Base-by-base conservation (phyloP, 2,888 invertebrate genomes). In the Nomada flava region DNA sequence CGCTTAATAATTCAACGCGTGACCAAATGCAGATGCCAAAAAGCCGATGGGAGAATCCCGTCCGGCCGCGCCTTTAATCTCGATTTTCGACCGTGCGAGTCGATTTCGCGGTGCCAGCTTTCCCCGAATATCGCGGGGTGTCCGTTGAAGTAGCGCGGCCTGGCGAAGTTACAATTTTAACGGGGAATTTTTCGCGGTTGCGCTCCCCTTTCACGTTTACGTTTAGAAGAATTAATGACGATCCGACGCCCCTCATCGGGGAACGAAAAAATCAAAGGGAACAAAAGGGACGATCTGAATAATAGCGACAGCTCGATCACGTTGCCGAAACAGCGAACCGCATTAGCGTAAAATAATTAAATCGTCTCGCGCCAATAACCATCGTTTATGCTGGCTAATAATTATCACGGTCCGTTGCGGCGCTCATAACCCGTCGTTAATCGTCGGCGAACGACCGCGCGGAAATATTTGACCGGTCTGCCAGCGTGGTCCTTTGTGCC, bases 301-400 rank as follows among this genome's bases (percentile, higher is more conserved):
- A 36, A 36, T 36, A 36, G 36, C 36, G 36, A 23, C 42, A 18
- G 67, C 20, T 23, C 2, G 53, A 42, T 26, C 29, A 18, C 42
- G 44, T 52, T 52, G 52, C 9, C 18, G 47, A 73, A 83, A 70
- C 80, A 52, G 47, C 15, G 57, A 69, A 50, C 74, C 71, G 68
- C 71, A 75, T 82, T 82, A 82, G 26, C 81, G 70, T 70, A 55
- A 26, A 80, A 77, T 80, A 84, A 83, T 84, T 83, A 71, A 83
- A 83, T 84, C 63, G 55, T 83, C 70, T 29, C 76, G 79, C 83
- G 73, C 79, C 76, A 67, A 83, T 84, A 83, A 83, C 64, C 84
- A 65, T 83, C 79, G 79, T 57, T 73, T 74, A 57, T 73, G 63
- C 62, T 60, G 53, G 75, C 79, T 70, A 84, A 84, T 83, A 84